Conservation (phyloP, 2,797 vertebrate species). For the Neosalanx taihuensis region DNA sequence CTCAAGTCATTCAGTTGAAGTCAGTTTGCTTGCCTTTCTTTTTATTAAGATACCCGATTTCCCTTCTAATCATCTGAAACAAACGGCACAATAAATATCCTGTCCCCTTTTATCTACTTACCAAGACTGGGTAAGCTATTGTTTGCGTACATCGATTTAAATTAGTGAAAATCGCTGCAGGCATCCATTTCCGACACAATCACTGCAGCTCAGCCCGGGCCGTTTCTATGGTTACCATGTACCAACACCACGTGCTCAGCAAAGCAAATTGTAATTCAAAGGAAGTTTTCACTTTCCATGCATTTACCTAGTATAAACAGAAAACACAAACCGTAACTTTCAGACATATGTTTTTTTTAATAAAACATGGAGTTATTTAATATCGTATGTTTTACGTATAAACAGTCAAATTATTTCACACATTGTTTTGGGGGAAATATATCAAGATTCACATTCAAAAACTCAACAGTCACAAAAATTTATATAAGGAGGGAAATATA, state of each 20-base stretch:
- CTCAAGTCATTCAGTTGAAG: no score
- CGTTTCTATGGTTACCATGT: slow-evolving; percentile 50
- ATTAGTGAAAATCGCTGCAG: neutral
- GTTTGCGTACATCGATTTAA: neutral
- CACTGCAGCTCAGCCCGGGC: slow-evolving; percentile 17
- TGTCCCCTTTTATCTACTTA: neutral
- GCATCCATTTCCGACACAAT: slow-evolving; percentile 22
- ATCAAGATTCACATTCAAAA: no score
- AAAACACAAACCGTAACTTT: neutral
- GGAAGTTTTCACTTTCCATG: neutral
- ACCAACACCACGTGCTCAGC: slow-evolving; percentile 34
- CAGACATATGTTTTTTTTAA: neutral
- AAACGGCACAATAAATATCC: neutral
- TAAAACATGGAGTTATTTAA: neutral
- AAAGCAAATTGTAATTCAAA: neutral
- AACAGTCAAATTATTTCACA: no score
- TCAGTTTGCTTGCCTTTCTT: no score
- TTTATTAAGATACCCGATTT: neutral
- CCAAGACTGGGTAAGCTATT: neutral
- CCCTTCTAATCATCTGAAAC: neutral
- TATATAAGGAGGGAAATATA: no score
- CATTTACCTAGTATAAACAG: neutral
- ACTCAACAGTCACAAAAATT: no score
- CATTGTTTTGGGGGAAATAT: no score
- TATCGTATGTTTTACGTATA: no score